Evolutionary conservation across 1,140 invertebrate species (phyloP).

Genomic region (Bemisia tabaci): DNA sequence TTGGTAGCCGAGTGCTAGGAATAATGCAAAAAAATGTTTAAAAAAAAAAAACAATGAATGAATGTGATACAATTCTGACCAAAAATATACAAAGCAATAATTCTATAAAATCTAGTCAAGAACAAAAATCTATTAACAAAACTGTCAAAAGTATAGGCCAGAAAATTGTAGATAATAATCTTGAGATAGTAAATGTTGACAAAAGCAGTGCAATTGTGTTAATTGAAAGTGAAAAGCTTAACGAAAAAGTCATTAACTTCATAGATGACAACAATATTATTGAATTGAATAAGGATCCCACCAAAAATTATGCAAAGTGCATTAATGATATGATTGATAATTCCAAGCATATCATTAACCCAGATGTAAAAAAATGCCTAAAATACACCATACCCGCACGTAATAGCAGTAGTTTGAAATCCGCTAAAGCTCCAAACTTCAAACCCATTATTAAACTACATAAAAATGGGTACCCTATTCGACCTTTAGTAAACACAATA

Average conservation of each 20-base stretch:
- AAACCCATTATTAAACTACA: background rate
- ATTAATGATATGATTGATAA: background rate
- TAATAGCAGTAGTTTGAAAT: background rate
- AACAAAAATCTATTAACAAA: background rate
- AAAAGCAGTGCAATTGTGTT: background rate
- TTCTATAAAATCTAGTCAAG: background rate
- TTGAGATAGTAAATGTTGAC: background rate
- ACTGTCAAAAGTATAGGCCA: background rate
- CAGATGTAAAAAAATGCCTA: background rate
- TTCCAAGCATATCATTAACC: background rate
- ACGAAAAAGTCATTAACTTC: background rate
- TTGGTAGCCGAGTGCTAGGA: no score
- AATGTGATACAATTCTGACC: background rate
- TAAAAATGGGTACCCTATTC: constrained; percentile 1
- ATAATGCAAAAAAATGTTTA: no score
- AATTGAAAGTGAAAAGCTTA: background rate
- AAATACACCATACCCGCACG: background rate
- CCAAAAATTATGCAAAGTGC: background rate
- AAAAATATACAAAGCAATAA: background rate
- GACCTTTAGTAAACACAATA: background rate
- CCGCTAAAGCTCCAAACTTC: background rate
- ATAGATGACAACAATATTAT: background rate
- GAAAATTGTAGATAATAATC: background rate
- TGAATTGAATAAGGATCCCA: background rate
- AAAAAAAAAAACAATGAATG: background rate